Base-by-base conservation (phyloP, 2,113 vertebrate species). In the Zingel zingel region DNA sequence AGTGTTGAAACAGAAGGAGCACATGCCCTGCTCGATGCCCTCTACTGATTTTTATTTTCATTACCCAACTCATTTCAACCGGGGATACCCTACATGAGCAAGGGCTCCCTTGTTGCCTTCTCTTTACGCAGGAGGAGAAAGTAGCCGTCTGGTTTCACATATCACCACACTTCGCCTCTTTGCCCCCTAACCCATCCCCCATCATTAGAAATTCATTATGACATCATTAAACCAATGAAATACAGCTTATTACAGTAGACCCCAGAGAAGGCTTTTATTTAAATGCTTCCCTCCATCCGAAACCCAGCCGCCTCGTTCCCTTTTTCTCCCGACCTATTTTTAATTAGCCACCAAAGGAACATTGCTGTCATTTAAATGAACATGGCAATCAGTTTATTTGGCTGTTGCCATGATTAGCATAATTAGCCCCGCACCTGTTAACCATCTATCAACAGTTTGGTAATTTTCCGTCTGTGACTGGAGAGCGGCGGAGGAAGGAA, bases 301-400 rank as follows among this genome's bases (percentile, higher is more conserved):
- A 85, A 48, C 85, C 69, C 75, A 75, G 66, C 91, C 85, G 84
- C 78, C 89, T 88, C 78, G 77, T 86, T 88, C 86, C 83, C 56
- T 8, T 82, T 82, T 69, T 79, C 74, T 87, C 82, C 77, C 82
- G 47, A 76, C 80, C 91, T 74, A 54, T 90, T 92, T 30, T 94
- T 95, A 95, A 95, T 94, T 94, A 94, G 91, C 91, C 92, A 89
- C 90, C 85, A 54, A 94, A 93, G 81, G 86, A 93, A 92, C 91
- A 88, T 94, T 89, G 89, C 85, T 92, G 92, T 91, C 93, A 94
- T 94, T 94, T 94, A 89, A 93, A 95, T 92, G 91, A 95, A 95
- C 94, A 91, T 81, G 90, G 90, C 92, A 95, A 95, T 95, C 92
- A 94, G 90, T 95, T 94, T 93, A 93, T 93, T 94, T 95, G 90